Conservation (phyloP, 2,113 vertebrate species). For the Sylvietta virens region DNA sequence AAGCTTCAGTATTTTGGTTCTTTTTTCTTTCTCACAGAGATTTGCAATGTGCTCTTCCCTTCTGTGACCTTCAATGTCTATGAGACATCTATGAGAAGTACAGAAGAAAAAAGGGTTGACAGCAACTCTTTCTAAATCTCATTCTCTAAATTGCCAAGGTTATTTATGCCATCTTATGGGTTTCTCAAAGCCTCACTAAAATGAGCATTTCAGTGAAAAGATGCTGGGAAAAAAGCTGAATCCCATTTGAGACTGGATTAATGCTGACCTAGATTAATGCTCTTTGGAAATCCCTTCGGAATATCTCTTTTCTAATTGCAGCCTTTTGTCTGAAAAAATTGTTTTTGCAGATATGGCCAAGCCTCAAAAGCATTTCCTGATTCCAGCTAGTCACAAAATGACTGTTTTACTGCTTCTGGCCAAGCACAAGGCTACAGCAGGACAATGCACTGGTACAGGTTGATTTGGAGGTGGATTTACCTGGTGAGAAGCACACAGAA, state of each 20-base stretch:
- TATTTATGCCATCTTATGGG: background rate
- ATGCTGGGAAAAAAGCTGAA: background rate
- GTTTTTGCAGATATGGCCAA: constrained; percentile 5
- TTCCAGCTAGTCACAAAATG: background rate
- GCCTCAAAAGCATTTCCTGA: background rate
- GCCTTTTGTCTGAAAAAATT: background rate
- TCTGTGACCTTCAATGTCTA: background rate
- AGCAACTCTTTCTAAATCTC: background rate
- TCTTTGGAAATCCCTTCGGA: background rate
- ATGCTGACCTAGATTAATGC: constrained; percentile 9
- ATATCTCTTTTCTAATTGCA: constrained; percentile 9
- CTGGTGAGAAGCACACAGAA: background rate
- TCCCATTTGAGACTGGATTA: background rate
- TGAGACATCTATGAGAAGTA: background rate
- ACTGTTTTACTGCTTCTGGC: background rate
- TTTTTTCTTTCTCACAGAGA: background rate
- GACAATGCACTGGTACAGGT: background rate
- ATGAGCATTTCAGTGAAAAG: background rate
- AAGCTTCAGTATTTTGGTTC: background rate
- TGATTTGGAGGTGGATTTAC: no score
- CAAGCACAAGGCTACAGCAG: background rate
- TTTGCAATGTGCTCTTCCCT: background rate
- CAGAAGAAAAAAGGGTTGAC: background rate
- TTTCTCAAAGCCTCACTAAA: background rate
- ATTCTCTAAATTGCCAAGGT: background rate